Evolutionary conservation across 2,888 invertebrate genomes (phyloP).

Genomic region (Drosophila dives): DNA sequence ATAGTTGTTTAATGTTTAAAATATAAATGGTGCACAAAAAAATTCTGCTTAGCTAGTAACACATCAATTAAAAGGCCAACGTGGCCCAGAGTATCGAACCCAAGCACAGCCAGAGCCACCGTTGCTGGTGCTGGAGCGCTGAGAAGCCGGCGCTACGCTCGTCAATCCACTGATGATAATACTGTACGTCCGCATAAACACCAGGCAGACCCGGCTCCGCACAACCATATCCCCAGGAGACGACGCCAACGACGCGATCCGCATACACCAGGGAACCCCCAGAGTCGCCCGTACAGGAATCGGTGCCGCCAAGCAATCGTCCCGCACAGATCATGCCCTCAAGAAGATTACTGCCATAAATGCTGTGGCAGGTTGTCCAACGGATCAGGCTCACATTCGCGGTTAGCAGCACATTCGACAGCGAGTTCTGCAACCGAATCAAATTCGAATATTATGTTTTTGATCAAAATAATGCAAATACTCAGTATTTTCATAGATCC

Average conservation of each 20-base stretch:
- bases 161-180: conserved; percentile 81
- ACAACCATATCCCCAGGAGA: conserved; percentile 83
- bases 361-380: conserved; percentile 55
- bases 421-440: conserved; percentile 37
- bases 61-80: background rate
- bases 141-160: conserved; percentile 57
- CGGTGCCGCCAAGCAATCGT: conserved; percentile 75
- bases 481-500: too few species aligned
- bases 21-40: background rate
- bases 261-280: conserved; percentile 81
- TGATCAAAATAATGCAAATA: too few species aligned
- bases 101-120: conserved; percentile 9
- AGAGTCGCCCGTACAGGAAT: conserved; percentile 83
- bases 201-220: conserved; percentile 74
- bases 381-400: conserved; percentile 78
- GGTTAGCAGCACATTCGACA: conserved; percentile 70
- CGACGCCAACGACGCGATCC: conserved; percentile 77
- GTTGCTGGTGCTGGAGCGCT: background rate
- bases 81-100: conserved; percentile 3
- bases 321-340: conserved; percentile 83
- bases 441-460: background rate
- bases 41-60: background rate
- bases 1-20: background rate
- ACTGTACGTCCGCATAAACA: conserved; percentile 79
- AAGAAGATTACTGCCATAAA: conserved; percentile 62